Evolutionary conservation across 2,797 vertebrate genomes (phyloP).

Genomic region (Ammospiza maritima): DNA sequence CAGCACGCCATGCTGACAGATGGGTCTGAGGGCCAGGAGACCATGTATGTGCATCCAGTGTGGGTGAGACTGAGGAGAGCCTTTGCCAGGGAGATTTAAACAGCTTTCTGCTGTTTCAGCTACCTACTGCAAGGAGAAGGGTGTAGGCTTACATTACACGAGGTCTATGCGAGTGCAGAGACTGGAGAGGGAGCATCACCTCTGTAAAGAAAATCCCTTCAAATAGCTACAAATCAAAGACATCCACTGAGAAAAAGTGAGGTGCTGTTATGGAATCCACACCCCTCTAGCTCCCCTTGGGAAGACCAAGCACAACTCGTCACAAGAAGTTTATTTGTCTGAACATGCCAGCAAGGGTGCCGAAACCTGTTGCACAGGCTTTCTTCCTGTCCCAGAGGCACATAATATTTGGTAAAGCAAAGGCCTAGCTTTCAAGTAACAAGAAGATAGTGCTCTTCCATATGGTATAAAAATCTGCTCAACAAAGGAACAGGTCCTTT

Average conservation of each 20-base stretch:
- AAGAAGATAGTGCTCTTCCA: background rate
- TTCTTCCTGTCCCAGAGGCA: conserved; percentile 48
- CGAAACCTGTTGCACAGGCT: conserved; percentile 70
- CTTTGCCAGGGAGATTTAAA: conserved; percentile 12
- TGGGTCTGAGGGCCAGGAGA: conserved; percentile 12
- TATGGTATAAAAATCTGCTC: background rate
- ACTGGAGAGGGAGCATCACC: background rate
- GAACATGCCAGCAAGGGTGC: background rate
- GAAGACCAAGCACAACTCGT: conserved; percentile 31
- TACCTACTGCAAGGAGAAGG: background rate
- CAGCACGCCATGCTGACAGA: background rate
- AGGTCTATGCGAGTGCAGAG: background rate
- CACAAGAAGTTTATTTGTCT: conserved; percentile 24
- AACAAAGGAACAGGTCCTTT: background rate
- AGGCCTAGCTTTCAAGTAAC: background rate
- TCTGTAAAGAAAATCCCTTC: background rate
- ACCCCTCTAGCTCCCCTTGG: background rate
- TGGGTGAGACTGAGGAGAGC: background rate
- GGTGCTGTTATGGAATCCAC: background rate
- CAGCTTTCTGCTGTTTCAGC: conserved; percentile 36
- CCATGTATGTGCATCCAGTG: background rate
- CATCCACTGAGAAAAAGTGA: background rate
- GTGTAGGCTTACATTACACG: background rate
- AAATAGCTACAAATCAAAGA: background rate
- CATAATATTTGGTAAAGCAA: conserved; percentile 7